phyloP scores from a whole-genome alignment of 2,797 vertebrate genomes.

The Cottoperca gobio region DNA sequence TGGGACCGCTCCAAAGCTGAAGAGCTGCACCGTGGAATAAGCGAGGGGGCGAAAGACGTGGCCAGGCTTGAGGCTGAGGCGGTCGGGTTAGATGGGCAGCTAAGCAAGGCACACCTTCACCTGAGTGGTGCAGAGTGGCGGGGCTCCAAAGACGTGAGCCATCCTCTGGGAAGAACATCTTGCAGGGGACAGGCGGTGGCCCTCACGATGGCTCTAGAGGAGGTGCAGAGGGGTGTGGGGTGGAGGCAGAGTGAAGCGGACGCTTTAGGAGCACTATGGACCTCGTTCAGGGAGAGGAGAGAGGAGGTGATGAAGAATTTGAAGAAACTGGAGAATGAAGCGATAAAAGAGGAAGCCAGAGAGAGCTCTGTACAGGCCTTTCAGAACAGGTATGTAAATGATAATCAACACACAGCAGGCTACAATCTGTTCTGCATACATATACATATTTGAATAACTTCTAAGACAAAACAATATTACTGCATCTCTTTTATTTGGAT shows the following conservation, averaged over 20 bases:
- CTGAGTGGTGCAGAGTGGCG: constrained; percentile 78
- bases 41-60: constrained; percentile 81
- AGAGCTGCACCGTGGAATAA: constrained; percentile 86
- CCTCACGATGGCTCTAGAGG: constrained; percentile 84
- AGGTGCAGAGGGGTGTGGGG: constrained; percentile 87
- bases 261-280: constrained; percentile 86
- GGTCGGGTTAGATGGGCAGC: constrained; percentile 86
- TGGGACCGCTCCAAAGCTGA: constrained; percentile 89
- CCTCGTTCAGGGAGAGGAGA: constrained; percentile 88
- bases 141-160: constrained; percentile 81
- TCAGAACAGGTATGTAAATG: constrained; percentile 91
- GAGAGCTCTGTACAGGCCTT: constrained; percentile 89
- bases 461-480: not conserved
- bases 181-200: constrained; percentile 86
- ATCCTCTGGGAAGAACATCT: constrained; percentile 87
- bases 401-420: not conserved
- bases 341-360: constrained; percentile 81
- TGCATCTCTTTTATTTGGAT: not conserved
- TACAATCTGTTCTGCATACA: not conserved
- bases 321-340: constrained; percentile 89
- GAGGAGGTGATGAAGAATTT: constrained; percentile 90
- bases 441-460: not conserved
- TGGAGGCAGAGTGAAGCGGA: constrained; percentile 92
- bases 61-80: constrained; percentile 88
- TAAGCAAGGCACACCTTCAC: constrained; percentile 92